Percentiles rank a stretch among this genome's conserved stretches.
These are phyloP conservation scores for Pitta sordida DNA, from an alignment of 2,113 vertebrate genomes.

Conservation along the genomic window DNA sequence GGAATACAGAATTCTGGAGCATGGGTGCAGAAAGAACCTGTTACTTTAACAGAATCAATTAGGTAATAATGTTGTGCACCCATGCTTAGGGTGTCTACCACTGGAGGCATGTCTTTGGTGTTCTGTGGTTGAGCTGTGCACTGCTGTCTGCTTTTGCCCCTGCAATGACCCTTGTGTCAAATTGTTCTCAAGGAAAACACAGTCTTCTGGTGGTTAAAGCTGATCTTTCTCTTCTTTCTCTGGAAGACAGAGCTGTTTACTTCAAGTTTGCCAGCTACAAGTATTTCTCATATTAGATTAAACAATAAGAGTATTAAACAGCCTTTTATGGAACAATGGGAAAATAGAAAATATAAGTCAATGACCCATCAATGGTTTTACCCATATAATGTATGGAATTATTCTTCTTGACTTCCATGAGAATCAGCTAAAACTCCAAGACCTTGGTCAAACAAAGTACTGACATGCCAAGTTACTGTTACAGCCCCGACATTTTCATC, in stretches of 20 bases:
- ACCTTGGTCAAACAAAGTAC: not conserved
- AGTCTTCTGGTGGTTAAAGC: not conserved
- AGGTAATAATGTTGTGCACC: fast-evolving
- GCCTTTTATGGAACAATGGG: not conserved
- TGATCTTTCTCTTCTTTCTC: not conserved
- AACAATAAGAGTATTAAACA: not conserved
- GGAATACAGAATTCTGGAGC: not conserved
- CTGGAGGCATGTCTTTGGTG: not conserved
- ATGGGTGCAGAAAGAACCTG: not conserved
- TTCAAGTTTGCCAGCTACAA: not conserved
- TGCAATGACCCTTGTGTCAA: not conserved
- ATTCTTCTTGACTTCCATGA: not conserved
- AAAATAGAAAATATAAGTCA: not conserved
- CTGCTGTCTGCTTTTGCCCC: not conserved
- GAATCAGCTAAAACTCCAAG: not conserved
- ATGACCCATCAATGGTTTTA: not conserved
- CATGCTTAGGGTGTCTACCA: not conserved
- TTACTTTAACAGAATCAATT: not conserved
- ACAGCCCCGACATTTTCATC: not conserved
- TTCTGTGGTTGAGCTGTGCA: not conserved
- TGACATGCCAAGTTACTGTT: not conserved
- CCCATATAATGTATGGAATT: not conserved
- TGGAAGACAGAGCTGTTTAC: not conserved
- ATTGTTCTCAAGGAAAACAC: not conserved
- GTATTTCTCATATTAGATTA: not conserved